Base-by-base conservation (phyloP, 1,140 invertebrate genomes). In the Tenebrio molitor region DNA sequence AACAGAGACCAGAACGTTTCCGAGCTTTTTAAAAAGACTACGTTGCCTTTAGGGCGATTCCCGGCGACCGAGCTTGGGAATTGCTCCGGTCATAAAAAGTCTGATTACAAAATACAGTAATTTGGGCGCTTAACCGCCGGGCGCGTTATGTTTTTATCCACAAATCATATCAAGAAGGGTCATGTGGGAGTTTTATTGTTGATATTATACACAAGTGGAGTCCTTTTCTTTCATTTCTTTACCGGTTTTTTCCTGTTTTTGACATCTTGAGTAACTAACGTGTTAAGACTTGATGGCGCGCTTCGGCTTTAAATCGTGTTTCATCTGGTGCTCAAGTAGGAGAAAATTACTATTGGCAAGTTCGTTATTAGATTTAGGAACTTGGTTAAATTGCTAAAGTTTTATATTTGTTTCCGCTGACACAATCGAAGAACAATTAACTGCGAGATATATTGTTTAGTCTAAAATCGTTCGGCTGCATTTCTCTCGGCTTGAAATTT, bases 271-370 rank as follows among this genome's bases (percentile, higher is more conserved):
- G n/a, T n/a, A n/a, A n/a, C n/a, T n/a, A n/a, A n/a, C n/a, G n/a
- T n/a, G n/a, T n/a, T n/a, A n/a, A n/a, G n/a, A n/a, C n/a, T n/a
- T n/a, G n/a, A n/a, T n/a, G n/a, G n/a, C n/a, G n/a, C n/a, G n/a
- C n/a, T n/a, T n/a, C n/a, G n/a, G n/a, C n/a, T n/a, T n/a, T n/a
- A n/a, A n/a, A n/a, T n/a, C n/a, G 21, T 29, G 21, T 29, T 25
- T 6, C 23, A 29, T 58, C 12, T 12, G 50, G n/a, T 29, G n/a
- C n/a, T 58, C 21, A 58, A 58, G 50, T 58, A 10, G 50, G 23
- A 58, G 50, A 58, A 58, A 58, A 58, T 58, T 58, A 58, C 50
- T 58, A 58, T 58, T 58, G 50, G 23, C 50, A 58, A 58, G 50
- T 58, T 58, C 50, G 19, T 58, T 58, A 29, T 29, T 58, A 58